Evolutionary conservation across 2,888 invertebrate species (phyloP), one percentile per base, ranked within the genome.

Genomic region (Priocnemis perturbator): DNA sequence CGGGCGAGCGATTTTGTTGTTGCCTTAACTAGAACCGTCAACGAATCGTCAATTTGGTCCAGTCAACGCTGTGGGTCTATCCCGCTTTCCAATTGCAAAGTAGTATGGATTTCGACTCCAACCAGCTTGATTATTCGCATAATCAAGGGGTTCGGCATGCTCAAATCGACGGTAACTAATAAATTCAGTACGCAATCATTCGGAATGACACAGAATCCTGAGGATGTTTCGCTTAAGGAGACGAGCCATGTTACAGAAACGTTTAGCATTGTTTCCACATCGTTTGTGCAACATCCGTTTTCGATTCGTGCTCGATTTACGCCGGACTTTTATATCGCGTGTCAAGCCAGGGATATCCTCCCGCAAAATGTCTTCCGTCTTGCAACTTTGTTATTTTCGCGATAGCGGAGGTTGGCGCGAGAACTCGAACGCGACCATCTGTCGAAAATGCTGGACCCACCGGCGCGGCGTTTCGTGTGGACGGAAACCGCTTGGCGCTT

Each of bases 401-500:
- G 37, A 19, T 9, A 1, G 14, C 50, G 50, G 17, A 1, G 17
- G 17, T 19, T 11, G 19, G 17, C 50, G 50, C 21, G 7, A 21
- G 53, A 53, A 21, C 11, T 21, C 20, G 20, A 59, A n/a, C 21
- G 2, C 2, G 37, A 19, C 26, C 59, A 59, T 59, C 59, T 59
- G 59, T 48, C 59, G 47, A 37, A 30, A 57, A 30, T 19, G 17
- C 53, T 15, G 21, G 53, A 21, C 3, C 20, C 53, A 48, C 20
- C 23, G 48, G 23, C 23, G 20, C 23, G 48, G 23, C 23, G 20
- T 23, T 19, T 15, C 23, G 59, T 45, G 48, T 5, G 21, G 58
- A 48, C 59, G 59, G 47, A 60, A 60, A 60, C 47, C 47, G 53
- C 53, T 14, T 23, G 20, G 59, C 21, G 20, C 21, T 60, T 60